Base-by-base conservation (phyloP, 2,888 invertebrate species). In the Nysson spinosus region DNA sequence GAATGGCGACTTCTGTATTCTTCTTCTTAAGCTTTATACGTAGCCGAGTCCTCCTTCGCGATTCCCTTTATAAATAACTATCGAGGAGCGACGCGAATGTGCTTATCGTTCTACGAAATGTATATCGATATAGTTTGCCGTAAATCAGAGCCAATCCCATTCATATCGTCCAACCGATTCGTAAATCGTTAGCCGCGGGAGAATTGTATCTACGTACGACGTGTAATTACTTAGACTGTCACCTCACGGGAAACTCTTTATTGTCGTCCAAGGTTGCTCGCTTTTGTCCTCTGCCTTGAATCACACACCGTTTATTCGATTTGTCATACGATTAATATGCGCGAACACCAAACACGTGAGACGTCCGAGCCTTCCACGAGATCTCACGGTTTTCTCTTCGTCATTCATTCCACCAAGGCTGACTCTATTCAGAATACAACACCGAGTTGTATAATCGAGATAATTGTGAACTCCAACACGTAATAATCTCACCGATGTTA, bases 51-150 rank as follows among this genome's bases (percentile, higher is more conserved):
- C 28, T 1, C 28, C 12, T 5, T 24, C 19, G n/a, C n/a, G 35
- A 17, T 20, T 35, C 28, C n/a, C 26, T 67, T 54, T 35, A 30
- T 52, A 43, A 67, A 64, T 67, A 52, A 58, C 49, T 56, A 50
- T 40, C 61, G 32, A 43, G 28, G 19, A 26, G 9, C 30, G 16
- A 16, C 3, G 30, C 28, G 30, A 17, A 14, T 14, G 5, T 19
- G 17, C 44, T 55, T 32, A 44, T 55, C 55, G 51, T 39, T 12
- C 17, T 1, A n/a, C 6, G 26, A 9, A 43, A 26, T 12, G 7
- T 2, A 12, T 26, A 24, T 22, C 39, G 40, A n/a, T 12, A 14
- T 26, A 46, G 39, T n/a, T n/a, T n/a, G n/a, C 42, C 24, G 44
- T 54, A 54, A 61, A 61, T 54, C 7, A 35, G 24, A 7, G 26